Evolutionary conservation across 2,797 vertebrate species (phyloP), one percentile per base, ranked within the genome.

Genomic region (Neosilurus mollespiculum): DNA sequence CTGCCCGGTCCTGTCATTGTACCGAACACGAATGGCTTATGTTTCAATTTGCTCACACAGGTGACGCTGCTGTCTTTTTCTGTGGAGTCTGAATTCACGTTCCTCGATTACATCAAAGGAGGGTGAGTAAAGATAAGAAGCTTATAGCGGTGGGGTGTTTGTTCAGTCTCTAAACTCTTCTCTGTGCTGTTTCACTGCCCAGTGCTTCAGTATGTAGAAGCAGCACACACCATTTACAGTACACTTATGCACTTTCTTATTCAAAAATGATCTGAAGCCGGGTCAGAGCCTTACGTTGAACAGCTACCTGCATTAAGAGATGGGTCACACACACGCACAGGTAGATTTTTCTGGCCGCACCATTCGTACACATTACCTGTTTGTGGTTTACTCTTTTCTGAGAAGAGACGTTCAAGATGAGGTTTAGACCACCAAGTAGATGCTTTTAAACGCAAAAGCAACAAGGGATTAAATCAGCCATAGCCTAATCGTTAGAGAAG

Each of bases 21-120:
- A 12, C 66, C 43, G 53, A 81, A 72, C 67, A 26, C 37, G 56
- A 79, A 51, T 59, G 34, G 62, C 82, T 85, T 37, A 86, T 85
- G 86, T 88, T 85, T 34, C 84, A 86, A 91, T 78, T 70, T 66
- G 15, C 37, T 79, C 12, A 2, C 20, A 80, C 84, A 99, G 97
- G 97, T 98, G 87, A 98, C 97, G 0, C 92, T 98, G 87, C 95
- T 98, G 30, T 98, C 97, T 0, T 98, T 99, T 51, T 93, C 96
- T 0, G 97, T 98, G 92, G 97, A 99, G 90, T 96, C 97, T 0
- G 97, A 99, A 87, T 96, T 95, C 89, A 98, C 97, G 0, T 99
- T 99, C 92, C 94, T 99, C 54, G 97, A 99, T 91, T 98, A 97
- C 93, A 99, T 99, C 92, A 97, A 96, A 94, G 97, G 97, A 92